Conservation (phyloP, 2,113 vertebrate genomes). For the Dipodomys ordii region DNA sequence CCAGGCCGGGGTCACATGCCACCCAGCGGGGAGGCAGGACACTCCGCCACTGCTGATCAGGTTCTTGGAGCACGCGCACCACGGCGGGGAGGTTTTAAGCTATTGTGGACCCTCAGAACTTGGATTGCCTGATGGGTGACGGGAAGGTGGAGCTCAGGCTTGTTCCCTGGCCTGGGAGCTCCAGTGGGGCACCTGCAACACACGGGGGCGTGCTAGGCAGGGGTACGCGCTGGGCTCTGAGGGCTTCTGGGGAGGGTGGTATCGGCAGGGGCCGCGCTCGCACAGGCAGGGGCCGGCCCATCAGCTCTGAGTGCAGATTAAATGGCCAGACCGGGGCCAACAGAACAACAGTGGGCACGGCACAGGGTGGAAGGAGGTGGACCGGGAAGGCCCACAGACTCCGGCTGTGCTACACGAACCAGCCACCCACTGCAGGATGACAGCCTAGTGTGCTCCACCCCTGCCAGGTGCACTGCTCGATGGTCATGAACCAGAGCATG, state of each 20-base stretch:
- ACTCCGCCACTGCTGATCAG: neutral
- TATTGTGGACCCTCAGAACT: neutral
- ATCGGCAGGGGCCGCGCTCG: neutral
- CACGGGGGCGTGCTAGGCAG: neutral
- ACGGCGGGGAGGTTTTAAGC: too few relatives aligned
- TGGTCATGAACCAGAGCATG: slow-evolving; percentile 36
- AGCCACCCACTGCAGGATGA: neutral
- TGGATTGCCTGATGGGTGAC: neutral
- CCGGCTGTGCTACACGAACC: neutral
- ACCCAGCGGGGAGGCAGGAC: neutral
- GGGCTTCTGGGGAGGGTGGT: too few relatives aligned
- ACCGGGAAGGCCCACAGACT: neutral
- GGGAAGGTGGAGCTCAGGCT: neutral
- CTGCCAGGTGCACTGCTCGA: slow-evolving; percentile 1
- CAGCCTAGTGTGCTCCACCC: neutral
- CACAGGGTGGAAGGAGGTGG: neutral
- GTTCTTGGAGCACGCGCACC: neutral
- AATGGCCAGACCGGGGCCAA: neutral
- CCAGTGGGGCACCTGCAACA: neutral
- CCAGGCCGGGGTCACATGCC: neutral
- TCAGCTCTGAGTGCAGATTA: neutral
- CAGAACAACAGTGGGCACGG: too few relatives aligned
- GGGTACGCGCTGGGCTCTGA: neutral
- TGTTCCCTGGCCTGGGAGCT: neutral
- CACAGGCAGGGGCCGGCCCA: neutral